phyloP scores from a whole-genome alignment of 2,797 vertebrate species.

The Tarsius wallacei region DNA sequence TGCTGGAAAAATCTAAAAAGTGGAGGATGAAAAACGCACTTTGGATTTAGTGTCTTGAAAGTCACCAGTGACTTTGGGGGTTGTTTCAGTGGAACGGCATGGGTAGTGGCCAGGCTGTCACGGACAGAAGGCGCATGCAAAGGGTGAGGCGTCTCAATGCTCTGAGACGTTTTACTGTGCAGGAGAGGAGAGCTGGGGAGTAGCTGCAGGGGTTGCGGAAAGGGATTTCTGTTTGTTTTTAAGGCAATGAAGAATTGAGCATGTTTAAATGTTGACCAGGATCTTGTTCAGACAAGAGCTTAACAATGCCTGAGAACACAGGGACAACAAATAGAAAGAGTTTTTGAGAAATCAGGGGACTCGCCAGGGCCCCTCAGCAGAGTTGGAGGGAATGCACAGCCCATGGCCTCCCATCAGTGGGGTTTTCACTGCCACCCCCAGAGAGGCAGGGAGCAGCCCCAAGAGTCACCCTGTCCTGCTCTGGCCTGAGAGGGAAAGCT shows the following conservation, averaged over 20 bases:
- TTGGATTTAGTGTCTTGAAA: not conserved
- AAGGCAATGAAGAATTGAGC: not conserved
- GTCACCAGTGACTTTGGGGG: not conserved
- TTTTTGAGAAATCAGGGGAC: not conserved
- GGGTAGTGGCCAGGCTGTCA: not conserved
- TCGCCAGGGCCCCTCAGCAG: not conserved
- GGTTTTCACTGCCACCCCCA: not conserved
- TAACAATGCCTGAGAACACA: not conserved
- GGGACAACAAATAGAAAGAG: not conserved
- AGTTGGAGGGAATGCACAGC: too few species aligned
- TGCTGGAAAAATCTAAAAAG: not conserved
- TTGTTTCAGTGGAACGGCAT: not conserved
- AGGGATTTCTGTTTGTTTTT: not conserved
- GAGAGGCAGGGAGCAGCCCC: not conserved
- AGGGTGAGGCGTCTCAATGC: not conserved
- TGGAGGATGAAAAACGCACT: not conserved
- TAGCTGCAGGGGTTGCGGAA: not conserved
- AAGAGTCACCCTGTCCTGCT: not conserved
- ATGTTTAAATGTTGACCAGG: not conserved
- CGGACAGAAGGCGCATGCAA: not conserved
- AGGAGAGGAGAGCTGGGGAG: not conserved
- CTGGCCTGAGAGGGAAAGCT: not conserved
- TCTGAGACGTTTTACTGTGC: not conserved
- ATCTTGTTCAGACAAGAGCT: not conserved
- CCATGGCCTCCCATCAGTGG: not conserved